phyloP scores from a whole-genome alignment of 2,113 vertebrate species.

The Ptyas mucosa region DNA sequence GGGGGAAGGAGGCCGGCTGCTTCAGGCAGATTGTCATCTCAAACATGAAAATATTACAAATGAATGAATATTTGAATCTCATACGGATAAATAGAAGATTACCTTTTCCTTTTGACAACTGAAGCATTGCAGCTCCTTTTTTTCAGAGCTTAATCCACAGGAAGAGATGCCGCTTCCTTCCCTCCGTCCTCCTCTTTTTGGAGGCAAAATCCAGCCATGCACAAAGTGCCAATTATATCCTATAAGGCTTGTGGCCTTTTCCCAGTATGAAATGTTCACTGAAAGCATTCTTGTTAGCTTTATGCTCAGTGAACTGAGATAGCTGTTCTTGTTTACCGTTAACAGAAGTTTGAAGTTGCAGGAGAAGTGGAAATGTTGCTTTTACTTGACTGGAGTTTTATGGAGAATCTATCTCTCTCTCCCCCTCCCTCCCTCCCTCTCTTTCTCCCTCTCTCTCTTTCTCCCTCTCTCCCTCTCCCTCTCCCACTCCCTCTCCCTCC shows the following conservation, averaged over 20 bases:
- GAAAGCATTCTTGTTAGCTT: constrained; percentile 48
- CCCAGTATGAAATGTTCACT: constrained; percentile 44
- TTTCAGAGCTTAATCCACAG: constrained; percentile 5
- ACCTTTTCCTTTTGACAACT: constrained; percentile 21
- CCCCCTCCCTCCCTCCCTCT: not conserved
- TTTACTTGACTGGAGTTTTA: not conserved
- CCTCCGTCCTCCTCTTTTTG: not conserved
- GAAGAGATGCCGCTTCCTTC: constrained; percentile 1
- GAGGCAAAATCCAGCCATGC: constrained; percentile 28
- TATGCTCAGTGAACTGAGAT: constrained; percentile 38
- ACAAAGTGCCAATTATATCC: constrained; percentile 47
- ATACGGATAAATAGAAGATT: constrained; percentile 27
- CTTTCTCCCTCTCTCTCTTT: not conserved
- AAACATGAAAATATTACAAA: constrained; percentile 48
- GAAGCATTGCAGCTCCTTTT: constrained; percentile 2
- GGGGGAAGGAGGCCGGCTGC: not conserved
- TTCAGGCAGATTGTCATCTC: constrained; percentile 40
- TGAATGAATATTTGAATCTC: constrained; percentile 28
- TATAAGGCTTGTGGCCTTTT: constrained; percentile 43
- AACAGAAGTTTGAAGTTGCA: constrained; percentile 31
- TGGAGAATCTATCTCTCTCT: not conserved
- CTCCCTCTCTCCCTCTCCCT: not conserved
- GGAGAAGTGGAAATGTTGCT: constrained; percentile 1
- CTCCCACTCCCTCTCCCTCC: not conserved
- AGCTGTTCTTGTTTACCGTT: constrained; percentile 29